A percentile compares a stretch with the other conserved stretches of the same genome.
Evolutionary conservation across 2,888 invertebrate species (phyloP).

Genomic region (Drosophila prolongata): DNA sequence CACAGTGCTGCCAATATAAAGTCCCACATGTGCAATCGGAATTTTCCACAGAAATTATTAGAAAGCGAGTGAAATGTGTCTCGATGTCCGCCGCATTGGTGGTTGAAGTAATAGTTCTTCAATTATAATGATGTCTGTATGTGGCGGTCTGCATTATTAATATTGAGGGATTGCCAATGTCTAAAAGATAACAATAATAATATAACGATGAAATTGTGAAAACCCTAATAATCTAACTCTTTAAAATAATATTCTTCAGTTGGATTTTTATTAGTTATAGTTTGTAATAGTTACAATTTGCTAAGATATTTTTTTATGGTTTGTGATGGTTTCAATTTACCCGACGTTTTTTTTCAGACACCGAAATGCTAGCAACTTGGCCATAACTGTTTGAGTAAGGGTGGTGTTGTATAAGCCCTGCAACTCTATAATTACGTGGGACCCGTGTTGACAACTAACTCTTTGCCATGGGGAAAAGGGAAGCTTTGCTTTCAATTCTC

Average conservation of each 20-base stretch:
- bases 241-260: too few species aligned
- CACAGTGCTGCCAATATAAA: constrained; percentile 72
- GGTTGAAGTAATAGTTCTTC: not conserved
- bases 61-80: constrained; percentile 71
- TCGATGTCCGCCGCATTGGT: constrained; percentile 17
- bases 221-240: too few species aligned
- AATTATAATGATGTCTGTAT: not conserved
- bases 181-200: too few species aligned
- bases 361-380: constrained; percentile 22
- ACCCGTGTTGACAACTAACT: constrained; percentile 60
- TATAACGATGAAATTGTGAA: too few species aligned
- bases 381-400: constrained; percentile 16
- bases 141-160: too few species aligned
- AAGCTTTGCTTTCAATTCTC: constrained; percentile 24
- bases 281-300: too few species aligned
- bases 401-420: constrained; percentile 19
- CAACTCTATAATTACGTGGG: constrained; percentile 68
- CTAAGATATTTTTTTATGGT: too few species aligned
- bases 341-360: too few species aligned
- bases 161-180: too few species aligned
- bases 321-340: too few species aligned
- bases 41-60: constrained; percentile 77
- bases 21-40: constrained; percentile 77
- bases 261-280: too few species aligned
- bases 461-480: constrained; percentile 9